A percentile compares a stretch with the other conserved stretches of the same genome.
Evolutionary conservation across 2,888 invertebrate species (phyloP).

Genomic region (Chirona hameri): DNA sequence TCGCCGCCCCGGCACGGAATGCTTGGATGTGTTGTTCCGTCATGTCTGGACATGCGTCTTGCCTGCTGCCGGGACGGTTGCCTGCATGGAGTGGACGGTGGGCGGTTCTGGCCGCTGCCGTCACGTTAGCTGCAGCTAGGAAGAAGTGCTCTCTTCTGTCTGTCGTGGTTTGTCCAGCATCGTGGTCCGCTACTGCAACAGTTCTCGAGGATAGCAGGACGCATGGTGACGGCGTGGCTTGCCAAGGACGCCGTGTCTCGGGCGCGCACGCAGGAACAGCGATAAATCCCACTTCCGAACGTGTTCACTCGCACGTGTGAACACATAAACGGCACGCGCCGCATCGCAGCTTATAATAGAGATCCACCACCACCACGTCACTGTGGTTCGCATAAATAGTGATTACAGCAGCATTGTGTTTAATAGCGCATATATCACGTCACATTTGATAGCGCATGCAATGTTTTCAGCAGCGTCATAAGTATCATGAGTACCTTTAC

Average conservation of each 20-base stretch:
- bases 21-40: background rate
- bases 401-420: no score
- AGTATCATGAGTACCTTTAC: no score
- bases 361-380: no score
- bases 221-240: background rate
- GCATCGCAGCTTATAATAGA: slow-evolving; percentile 35
- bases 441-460: no score
- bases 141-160: background rate
- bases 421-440: no score
- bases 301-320: background rate
- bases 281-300: background rate
- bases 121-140: background rate
- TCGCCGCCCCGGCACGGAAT: background rate
- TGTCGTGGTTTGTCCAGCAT: background rate
- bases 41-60: background rate
- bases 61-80: no score
- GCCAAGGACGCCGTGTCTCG: no score
- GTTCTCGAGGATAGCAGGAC: background rate
- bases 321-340: slow-evolving; percentile 12
- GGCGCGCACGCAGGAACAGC: background rate
- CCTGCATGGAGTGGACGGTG: background rate
- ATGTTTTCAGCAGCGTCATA: background rate
- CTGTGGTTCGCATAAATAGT: no score
- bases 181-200: background rate
- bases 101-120: background rate